A percentile compares a stretch with the other conserved stretches of the same genome.
phyloP scores from a whole-genome alignment of 2,888 invertebrate species.

The Lacanobia wlatinum region DNA sequence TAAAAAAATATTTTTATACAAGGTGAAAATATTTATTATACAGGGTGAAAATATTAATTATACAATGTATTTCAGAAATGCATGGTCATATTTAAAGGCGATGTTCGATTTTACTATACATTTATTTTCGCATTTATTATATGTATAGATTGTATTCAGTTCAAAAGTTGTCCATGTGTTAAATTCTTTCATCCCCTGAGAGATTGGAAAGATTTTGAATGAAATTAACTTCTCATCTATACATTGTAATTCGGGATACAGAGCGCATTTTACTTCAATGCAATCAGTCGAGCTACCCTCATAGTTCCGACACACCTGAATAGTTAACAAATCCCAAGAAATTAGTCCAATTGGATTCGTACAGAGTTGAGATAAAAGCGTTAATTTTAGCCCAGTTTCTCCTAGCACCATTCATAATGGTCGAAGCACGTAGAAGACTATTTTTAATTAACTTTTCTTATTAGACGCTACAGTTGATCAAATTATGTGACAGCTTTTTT shows the following conservation, averaged over 20 bases:
- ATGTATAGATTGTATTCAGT: no score
- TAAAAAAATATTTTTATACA: no score
- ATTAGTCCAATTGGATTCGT: conserved; percentile 65
- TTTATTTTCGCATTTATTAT: background rate
- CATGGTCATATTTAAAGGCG: no score
- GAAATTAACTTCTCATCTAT: no score
- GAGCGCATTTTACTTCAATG: no score
- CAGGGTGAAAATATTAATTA: no score
- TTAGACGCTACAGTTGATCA: conserved; percentile 67
- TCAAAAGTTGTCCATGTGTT: no score
- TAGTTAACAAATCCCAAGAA: conserved; percentile 42
- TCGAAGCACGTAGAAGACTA: conserved; percentile 64
- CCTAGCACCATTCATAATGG: conserved; percentile 60
- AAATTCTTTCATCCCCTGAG: no score
- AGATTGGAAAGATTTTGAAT: background rate
- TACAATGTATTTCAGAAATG: no score
- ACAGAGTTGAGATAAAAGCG: conserved; percentile 62
- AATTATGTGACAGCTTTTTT: conserved; percentile 62
- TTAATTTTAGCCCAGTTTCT: conserved; percentile 54
- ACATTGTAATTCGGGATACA: no score
- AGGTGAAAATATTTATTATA: no score
- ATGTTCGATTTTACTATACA: background rate
- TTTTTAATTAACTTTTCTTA: conserved; percentile 75
- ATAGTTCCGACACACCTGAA: conserved; percentile 29
- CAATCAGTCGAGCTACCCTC: background rate